phyloP scores from a whole-genome alignment of 2,888 invertebrate genomes.

The Anaspis maculata region DNA sequence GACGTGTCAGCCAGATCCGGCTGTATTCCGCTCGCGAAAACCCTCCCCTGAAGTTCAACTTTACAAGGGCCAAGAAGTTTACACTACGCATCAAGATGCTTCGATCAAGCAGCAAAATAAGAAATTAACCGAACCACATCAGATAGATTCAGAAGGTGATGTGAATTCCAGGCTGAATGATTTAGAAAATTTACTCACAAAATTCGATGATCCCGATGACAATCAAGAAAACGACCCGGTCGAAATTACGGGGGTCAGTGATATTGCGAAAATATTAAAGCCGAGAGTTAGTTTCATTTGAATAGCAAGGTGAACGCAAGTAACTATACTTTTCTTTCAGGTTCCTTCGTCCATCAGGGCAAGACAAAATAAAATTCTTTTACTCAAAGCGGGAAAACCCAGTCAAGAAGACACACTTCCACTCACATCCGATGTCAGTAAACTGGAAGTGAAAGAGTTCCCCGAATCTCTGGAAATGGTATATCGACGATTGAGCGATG shows the following conservation, averaged over 20 bases:
- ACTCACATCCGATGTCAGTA: conserved; percentile 5
- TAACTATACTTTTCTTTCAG: conserved; percentile 3
- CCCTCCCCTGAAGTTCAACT: conserved; percentile 4
- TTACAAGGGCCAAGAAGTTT: conserved; percentile 5
- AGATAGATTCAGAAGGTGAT: conserved; percentile 20
- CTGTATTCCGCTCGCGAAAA: conserved; percentile 18
- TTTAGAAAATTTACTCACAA: conserved; percentile 16
- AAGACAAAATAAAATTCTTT: conserved; percentile 13
- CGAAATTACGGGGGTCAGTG: conserved; percentile 10
- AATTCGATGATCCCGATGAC: conserved; percentile 11
- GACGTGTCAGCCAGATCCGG: conserved; percentile 33
- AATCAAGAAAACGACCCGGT: conserved; percentile 6
- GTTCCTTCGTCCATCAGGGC: conserved; percentile 15
- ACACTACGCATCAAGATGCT: too few species aligned
- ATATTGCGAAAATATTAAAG: conserved; percentile 22
- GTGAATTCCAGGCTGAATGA: conserved; percentile 13
- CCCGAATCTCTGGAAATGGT: conserved; percentile 5
- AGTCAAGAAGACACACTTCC: too few species aligned
- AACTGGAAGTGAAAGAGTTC: conserved; percentile 7
- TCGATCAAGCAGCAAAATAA: conserved; percentile 10
- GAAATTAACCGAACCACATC: conserved; percentile 6
- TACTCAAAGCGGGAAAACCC: conserved; percentile 9
- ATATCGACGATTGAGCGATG: not conserved
- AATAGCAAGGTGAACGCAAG: not conserved
- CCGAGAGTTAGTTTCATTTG: conserved; percentile 17